Evolutionary conservation across 2,113 vertebrate species (phyloP).

Genomic region (Solea solea): DNA sequence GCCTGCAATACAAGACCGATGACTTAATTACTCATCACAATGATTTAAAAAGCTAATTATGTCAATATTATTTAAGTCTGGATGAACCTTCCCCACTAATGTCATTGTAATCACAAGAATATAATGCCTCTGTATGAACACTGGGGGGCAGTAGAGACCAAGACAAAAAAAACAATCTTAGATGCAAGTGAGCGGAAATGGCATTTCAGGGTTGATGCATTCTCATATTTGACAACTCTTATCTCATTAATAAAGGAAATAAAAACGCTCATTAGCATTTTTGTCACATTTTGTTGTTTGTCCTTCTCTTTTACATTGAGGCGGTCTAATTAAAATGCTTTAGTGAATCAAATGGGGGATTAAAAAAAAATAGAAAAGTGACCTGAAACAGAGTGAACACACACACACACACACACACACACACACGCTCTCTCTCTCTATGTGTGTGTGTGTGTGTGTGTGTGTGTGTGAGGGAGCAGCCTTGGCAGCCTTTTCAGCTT

Average conservation of each 20-base stretch:
- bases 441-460: too few relatives aligned
- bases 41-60: not conserved
- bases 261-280: not conserved
- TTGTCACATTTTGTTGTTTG: not conserved
- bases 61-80: too few relatives aligned
- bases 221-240: not conserved
- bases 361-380: constrained; percentile 4
- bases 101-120: not conserved
- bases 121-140: constrained; percentile 14
- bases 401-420: too few relatives aligned
- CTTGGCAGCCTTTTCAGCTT: constrained; percentile 14
- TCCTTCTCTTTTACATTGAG: not conserved
- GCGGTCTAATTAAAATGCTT: not conserved
- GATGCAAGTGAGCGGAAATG: not conserved
- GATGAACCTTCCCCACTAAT: not conserved
- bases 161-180: constrained; percentile 3
- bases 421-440: too few relatives aligned
- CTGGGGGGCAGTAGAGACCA: constrained; percentile 75
- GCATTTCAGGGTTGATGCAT: constrained; percentile 20
- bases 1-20: too few relatives aligned
- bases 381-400: not conserved
- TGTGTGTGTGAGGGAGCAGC: not conserved
- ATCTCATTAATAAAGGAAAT: constrained; percentile 14
- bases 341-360: constrained; percentile 8
- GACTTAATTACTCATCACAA: not conserved